Percentiles rank a stretch among this genome's conserved stretches.
These are phyloP conservation scores for Thera obeliscata DNA, from an alignment of 2,888 invertebrate species.

Conservation along the genomic window DNA sequence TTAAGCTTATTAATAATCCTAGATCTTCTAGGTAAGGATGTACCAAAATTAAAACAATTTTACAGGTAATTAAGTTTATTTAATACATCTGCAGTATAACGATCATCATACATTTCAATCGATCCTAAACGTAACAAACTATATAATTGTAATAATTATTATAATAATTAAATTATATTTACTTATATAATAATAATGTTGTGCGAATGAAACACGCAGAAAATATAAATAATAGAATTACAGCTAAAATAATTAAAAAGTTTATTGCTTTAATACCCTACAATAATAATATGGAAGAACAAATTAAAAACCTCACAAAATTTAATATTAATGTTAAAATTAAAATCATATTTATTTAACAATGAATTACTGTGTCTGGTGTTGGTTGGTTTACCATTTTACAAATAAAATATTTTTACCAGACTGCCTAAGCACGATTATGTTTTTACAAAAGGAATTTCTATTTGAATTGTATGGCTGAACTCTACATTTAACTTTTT, in stretches of 20 bases:
- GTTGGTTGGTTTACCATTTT: background rate
- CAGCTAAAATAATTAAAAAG: constrained; percentile 59
- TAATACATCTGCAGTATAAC: constrained; percentile 59
- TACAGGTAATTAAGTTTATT: constrained; percentile 62
- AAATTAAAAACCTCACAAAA: constrained; percentile 11
- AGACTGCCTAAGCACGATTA: too few relatives aligned
- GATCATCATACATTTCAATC: constrained; percentile 45
- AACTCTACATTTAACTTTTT: background rate
- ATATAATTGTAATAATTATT: constrained; percentile 10
- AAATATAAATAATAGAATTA: constrained; percentile 54
- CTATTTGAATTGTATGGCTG: background rate
- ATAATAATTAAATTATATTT: constrained; percentile 28
- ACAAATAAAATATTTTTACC: background rate
- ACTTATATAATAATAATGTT: constrained; percentile 50
- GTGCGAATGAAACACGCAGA: constrained; percentile 63
- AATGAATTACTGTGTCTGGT: background rate
- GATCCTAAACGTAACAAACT: constrained; percentile 36
- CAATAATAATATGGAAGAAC: constrained; percentile 29
- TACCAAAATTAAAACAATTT: background rate
- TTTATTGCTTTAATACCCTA: constrained; percentile 75
- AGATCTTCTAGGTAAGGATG: background rate
- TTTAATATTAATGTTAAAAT: background rate
- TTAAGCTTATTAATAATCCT: too few relatives aligned
- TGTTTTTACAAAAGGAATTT: too few relatives aligned
- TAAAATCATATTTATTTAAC: background rate